These are phyloP conservation scores for Parapristionchus giblindavisi DNA, from an alignment of 2,888 invertebrate species.

Conservation along the genomic window DNA sequence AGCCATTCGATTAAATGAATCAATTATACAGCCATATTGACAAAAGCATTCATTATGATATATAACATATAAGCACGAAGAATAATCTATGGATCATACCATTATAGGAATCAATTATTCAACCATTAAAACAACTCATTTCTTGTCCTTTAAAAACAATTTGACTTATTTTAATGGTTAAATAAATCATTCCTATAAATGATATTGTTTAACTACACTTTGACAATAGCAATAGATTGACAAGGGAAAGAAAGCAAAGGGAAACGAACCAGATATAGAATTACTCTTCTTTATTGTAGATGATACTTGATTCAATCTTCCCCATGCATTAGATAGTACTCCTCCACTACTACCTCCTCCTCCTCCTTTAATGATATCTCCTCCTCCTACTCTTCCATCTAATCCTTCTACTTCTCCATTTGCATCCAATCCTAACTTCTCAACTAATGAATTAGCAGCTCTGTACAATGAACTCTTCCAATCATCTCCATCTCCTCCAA, in stretches of 20 bases:
- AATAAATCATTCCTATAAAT: too few relatives aligned
- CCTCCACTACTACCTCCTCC: slow-evolving; percentile 11
- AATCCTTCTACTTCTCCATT: slow-evolving; percentile 2
- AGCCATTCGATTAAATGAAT: too few relatives aligned
- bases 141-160: too few relatives aligned
- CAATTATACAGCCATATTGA: too few relatives aligned
- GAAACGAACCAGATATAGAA: slow-evolving; percentile 19
- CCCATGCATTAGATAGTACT: neutral
- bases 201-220: too few relatives aligned
- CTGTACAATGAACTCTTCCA: slow-evolving; percentile 29
- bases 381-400: neutral
- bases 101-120: too few relatives aligned
- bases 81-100: too few relatives aligned
- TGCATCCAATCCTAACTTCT: slow-evolving; percentile 9
- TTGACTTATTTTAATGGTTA: too few relatives aligned
- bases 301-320: slow-evolving; percentile 30
- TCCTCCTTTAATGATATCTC: neutral
- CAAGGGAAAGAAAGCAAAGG: neutral
- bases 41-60: too few relatives aligned
- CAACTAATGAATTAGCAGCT: slow-evolving; percentile 36
- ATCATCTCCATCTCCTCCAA: slow-evolving; percentile 14
- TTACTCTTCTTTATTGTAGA: slow-evolving; percentile 34
- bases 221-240: neutral
- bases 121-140: too few relatives aligned
- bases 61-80: too few relatives aligned